These are phyloP conservation scores for Bathynomus jamesi DNA, from an alignment of 1,140 invertebrate species.

Conservation along the genomic window DNA sequence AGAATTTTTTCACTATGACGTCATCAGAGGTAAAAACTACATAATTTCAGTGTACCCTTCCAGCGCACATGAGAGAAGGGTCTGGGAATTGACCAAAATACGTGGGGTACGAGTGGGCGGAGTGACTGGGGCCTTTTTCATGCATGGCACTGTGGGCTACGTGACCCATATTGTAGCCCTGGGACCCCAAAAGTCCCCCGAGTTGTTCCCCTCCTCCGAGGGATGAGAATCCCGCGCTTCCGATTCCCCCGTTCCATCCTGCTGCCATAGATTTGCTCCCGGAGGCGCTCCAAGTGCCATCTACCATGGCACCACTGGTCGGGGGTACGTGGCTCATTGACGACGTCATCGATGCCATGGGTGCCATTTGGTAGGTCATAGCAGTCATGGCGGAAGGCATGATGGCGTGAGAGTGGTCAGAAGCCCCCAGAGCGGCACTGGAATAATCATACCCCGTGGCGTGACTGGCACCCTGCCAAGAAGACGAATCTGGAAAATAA, in stretches of 20 bases:
- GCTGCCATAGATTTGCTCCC: slow-evolving; percentile 8
- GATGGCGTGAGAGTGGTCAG: slow-evolving; percentile 32
- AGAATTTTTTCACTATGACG: too few relatives aligned
- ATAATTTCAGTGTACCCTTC: slow-evolving; percentile 15
- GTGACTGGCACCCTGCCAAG: slow-evolving; percentile 23
- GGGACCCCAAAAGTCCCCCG: slow-evolving; percentile 23
- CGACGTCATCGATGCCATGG: slow-evolving; percentile 5
- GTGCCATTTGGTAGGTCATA: slow-evolving; percentile 30
- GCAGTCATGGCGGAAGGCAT: slow-evolving; percentile 33
- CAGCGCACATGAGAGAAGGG: slow-evolving; percentile 29
- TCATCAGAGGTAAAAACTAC: too few relatives aligned
- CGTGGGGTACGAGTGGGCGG: slow-evolving; percentile 23
- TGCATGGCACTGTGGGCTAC: neutral
- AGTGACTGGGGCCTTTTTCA: neutral
- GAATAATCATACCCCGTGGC: slow-evolving; percentile 31
- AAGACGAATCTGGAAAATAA: slow-evolving; percentile 16
- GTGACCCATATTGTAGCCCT: slow-evolving; percentile 29
- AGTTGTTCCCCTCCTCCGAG: slow-evolving; percentile 22
- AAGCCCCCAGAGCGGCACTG: slow-evolving; percentile 15
- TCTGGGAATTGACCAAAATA: slow-evolving; percentile 35
- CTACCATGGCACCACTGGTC: slow-evolving; percentile 6
- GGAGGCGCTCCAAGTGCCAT: slow-evolving; percentile 15
- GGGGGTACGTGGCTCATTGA: slow-evolving; percentile 16
- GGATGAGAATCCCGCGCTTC: slow-evolving; percentile 22
- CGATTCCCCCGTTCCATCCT: slow-evolving; percentile 19